A percentile compares a stretch with the other conserved stretches of the same genome.
phyloP scores from a whole-genome alignment of 1,140 invertebrate genomes.

The Bombus confusus region DNA sequence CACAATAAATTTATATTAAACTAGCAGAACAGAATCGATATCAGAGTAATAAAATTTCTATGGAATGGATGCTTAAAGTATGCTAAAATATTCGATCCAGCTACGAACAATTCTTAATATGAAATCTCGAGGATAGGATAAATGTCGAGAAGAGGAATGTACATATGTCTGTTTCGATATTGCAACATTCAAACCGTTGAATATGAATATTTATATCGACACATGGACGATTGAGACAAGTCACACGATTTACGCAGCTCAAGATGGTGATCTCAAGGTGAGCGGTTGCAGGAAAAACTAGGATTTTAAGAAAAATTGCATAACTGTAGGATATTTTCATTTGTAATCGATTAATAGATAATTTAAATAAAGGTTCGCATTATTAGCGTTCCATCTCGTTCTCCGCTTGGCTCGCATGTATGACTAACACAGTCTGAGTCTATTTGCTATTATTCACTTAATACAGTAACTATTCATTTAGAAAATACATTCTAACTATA shows the following conservation, averaged over 20 bases:
- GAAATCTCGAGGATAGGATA: background rate
- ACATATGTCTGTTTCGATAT: background rate
- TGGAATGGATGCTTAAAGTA: background rate
- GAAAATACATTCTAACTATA: too few species aligned
- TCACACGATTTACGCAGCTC: conserved; percentile 25
- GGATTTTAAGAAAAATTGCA: background rate
- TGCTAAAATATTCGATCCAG: background rate
- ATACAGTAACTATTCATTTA: too few species aligned
- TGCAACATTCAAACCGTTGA: conserved; percentile 26
- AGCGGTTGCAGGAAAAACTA: conserved; percentile 11
- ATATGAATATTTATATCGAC: conserved; percentile 43
- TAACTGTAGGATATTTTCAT: background rate
- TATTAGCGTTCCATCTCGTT: too few species aligned
- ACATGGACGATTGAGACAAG: background rate
- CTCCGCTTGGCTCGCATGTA: background rate
- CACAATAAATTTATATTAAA: background rate
- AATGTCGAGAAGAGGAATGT: background rate
- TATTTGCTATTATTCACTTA: background rate
- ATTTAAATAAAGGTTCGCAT: background rate
- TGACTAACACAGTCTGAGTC: background rate
- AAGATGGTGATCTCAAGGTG: conserved; percentile 45
- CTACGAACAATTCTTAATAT: background rate
- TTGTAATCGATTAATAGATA: too few species aligned
- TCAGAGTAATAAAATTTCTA: background rate
- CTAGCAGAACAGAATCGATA: background rate